These are phyloP conservation scores for Tethya wilhelma DNA, from an alignment of 37 sponge, comb jelly and placozoan genomes.

Conservation along the genomic window DNA sequence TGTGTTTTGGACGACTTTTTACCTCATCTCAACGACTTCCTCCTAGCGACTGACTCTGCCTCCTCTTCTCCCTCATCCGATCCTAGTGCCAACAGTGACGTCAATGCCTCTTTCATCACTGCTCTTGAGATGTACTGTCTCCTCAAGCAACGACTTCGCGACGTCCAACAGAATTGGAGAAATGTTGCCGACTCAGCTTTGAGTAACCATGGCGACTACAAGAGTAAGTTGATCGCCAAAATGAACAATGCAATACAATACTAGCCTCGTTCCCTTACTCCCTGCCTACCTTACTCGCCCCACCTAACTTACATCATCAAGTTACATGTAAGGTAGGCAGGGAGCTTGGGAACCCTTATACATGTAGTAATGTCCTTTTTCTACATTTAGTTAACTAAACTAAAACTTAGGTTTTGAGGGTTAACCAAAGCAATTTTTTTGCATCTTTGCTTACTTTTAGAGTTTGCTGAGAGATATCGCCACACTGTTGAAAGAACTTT, in stretches of 20 bases:
- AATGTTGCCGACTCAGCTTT: background rate
- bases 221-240: background rate
- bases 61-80: background rate
- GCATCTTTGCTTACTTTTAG: conserved; percentile 2
- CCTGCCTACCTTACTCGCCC: background rate
- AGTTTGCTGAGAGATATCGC: conserved; percentile 29
- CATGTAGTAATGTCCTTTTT: no score
- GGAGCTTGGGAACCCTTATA: no score
- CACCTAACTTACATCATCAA: background rate
- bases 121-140: conserved; percentile 67
- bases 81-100: background rate
- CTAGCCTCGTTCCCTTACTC: background rate
- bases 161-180: conserved; percentile 41
- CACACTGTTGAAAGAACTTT: background rate
- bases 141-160: conserved; percentile 28
- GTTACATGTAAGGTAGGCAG: no score
- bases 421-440: no score
- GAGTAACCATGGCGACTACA: background rate
- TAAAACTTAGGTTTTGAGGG: no score
- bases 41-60: background rate
- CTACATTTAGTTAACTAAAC: no score
- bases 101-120: conserved; percentile 42
- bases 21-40: conserved; percentile 16
- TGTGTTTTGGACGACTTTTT: conserved; percentile 47
- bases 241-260: no score